Evolutionary conservation across 2,797 vertebrate genomes (phyloP).

Genomic region (Anableps anableps): DNA sequence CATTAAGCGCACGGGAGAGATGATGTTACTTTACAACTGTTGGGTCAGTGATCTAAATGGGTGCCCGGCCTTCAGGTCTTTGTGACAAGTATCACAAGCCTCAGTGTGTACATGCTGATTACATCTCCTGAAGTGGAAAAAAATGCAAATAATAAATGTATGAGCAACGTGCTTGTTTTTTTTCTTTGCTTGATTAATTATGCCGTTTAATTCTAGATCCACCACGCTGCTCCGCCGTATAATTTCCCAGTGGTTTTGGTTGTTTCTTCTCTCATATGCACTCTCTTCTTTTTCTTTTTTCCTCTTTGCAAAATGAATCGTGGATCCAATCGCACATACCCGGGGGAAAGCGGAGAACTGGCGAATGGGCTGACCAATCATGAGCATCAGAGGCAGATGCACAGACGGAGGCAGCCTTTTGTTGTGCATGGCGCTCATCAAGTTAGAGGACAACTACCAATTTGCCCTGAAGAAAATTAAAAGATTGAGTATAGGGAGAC

Average conservation of each 20-base stretch:
- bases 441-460: conserved; percentile 67
- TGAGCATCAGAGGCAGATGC: conserved; percentile 73
- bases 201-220: conserved; percentile 87
- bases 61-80: conserved; percentile 61
- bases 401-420: conserved; percentile 66
- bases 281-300: conserved; percentile 59
- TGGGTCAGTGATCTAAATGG: conserved; percentile 65
- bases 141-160: conserved; percentile 87
- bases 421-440: conserved; percentile 68
- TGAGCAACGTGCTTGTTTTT: conserved; percentile 85
- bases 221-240: conserved; percentile 80
- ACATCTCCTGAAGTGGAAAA: conserved; percentile 83
- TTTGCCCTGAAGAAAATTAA: conserved; percentile 63
- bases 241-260: conserved; percentile 85
- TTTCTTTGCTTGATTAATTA: conserved; percentile 86
- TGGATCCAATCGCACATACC: conserved; percentile 78
- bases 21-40: conserved; percentile 48
- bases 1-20: conserved; percentile 43
- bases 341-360: conserved; percentile 74
- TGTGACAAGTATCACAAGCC: conserved; percentile 65
- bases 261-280: conserved; percentile 78
- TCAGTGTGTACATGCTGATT: conserved; percentile 78
- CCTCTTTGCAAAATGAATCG: conserved; percentile 83
- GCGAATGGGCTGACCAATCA: conserved; percentile 81
- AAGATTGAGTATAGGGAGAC: conserved; percentile 53